These are phyloP conservation scores for Globodera ellingtonae DNA, from an alignment of 1,140 invertebrate species.

Conservation along the genomic window DNA sequence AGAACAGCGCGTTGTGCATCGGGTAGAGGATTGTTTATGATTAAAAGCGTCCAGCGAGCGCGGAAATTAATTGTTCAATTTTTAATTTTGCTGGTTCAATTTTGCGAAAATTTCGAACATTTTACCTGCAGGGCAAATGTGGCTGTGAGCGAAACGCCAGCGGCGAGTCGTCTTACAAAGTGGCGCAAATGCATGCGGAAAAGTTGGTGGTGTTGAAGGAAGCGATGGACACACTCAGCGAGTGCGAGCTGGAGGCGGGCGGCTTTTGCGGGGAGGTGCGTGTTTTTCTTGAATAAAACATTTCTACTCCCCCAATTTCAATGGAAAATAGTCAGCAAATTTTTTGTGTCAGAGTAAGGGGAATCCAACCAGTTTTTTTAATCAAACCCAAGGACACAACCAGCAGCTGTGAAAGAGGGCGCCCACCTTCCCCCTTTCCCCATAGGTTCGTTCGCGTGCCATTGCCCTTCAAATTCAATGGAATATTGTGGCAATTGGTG, in stretches of 20 bases:
- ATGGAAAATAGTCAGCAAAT: too few species aligned
- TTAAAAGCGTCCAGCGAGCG: conserved; percentile 8
- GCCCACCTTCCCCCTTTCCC: not conserved
- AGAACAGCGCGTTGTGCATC: conserved; percentile 43
- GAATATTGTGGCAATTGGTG: conserved; percentile 42
- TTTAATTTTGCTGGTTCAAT: too few species aligned
- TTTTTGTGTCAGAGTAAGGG: too few species aligned
- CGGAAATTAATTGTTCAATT: too few species aligned
- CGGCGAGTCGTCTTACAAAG: conserved; percentile 44
- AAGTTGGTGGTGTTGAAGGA: conserved; percentile 36
- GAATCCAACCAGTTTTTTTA: too few species aligned
- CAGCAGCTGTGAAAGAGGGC: too few species aligned
- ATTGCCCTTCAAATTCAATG: conserved; percentile 51
- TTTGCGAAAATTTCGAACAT: too few species aligned
- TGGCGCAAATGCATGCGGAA: conserved; percentile 40
- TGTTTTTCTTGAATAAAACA: not conserved
- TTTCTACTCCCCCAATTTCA: too few species aligned
- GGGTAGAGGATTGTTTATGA: conserved; percentile 11
- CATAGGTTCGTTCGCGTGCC: conserved; percentile 39
- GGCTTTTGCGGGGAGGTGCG: conserved; percentile 43
- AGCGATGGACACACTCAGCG: conserved; percentile 34
- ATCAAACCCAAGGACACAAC: too few species aligned
- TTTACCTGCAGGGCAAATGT: conserved; percentile 2
- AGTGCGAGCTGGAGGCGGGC: conserved; percentile 36
- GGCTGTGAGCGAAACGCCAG: conserved; percentile 34